These are phyloP conservation scores for Apotomis turbidana DNA, from an alignment of 2,888 invertebrate genomes.

Conservation along the genomic window DNA sequence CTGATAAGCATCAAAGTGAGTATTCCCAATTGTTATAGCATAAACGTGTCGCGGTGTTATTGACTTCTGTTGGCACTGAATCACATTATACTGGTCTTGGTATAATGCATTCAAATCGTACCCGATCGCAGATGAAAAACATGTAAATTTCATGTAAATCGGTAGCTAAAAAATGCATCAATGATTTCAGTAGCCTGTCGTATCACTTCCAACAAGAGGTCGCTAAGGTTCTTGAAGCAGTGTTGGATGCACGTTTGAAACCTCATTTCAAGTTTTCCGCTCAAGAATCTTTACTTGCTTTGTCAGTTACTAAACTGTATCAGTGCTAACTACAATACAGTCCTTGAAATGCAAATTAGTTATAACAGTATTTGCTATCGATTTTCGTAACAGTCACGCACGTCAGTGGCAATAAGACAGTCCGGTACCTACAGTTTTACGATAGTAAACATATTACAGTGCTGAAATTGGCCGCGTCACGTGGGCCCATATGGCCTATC, in stretches of 20 bases:
- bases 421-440: constrained; percentile 40
- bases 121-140: background rate
- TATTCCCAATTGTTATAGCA: constrained; percentile 53
- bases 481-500: constrained; percentile 67
- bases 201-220: constrained; percentile 12
- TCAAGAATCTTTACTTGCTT: background rate
- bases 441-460: constrained; percentile 36
- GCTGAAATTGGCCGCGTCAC: constrained; percentile 51
- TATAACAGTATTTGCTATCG: constrained; percentile 61
- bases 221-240: constrained; percentile 24
- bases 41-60: constrained; percentile 11
- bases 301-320: background rate
- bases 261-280: constrained; percentile 1
- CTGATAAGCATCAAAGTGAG: constrained; percentile 99
- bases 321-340: constrained; percentile 40
- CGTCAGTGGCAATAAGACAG: constrained; percentile 53
- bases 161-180: background rate
- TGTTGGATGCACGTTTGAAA: constrained; percentile 21
- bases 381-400: constrained; percentile 65
- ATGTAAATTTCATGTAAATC: background rate
- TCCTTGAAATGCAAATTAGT: constrained; percentile 57
- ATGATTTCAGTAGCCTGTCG: background rate
- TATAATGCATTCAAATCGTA: constrained; percentile 19
- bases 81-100: background rate
- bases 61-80: constrained; percentile 17